Evolutionary conservation across 2,113 vertebrate species (phyloP), one percentile per base, ranked within the genome.

Genomic region (Amphiprion ocellaris): DNA sequence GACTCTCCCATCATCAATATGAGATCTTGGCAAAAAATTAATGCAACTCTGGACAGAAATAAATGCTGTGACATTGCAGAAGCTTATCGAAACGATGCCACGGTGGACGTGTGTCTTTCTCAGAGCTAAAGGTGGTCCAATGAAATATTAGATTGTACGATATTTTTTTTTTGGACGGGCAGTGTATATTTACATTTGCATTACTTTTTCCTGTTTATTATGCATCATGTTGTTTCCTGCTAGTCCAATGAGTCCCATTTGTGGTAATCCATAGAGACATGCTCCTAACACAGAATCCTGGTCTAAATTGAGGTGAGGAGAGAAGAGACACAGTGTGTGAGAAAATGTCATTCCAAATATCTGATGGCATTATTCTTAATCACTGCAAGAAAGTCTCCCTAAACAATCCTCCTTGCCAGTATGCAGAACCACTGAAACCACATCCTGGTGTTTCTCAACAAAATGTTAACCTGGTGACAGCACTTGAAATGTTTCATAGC

Each of bases 371-470:
- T 86, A 74, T 73, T 91, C 79, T 83, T 87, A 88, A 89, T 90
- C 78, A 85, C 58, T 1, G 71, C 55, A 24, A 76, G 66, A 88
- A 82, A 82, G 62, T 77, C 76, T 89, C 79, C 79, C 83, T 69
- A 77, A 92, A 91, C 86, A 90, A 83, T 87, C 44, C 46, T 52
- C 53, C 41, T 55, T 50, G 77, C 72, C 33, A 77, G 44, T 10
- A 15, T 39, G 62, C 41, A 17, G 24, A 52, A 69, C 81, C 74
- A 16, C 85, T 8, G 15, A 84, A 86, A 91, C 83, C 79, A 17
- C 85, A 91, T 87, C 86, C 82, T 89, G 82, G 74, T 77, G 82
- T 87, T 90, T 82, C 77, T 90, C 83, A 88, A 78, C 71, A 52
- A 72, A 79, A 86, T 26, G 76, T 80, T 69, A 82, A 90, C 76